A percentile compares a stretch with the other conserved stretches of the same genome.
Evolutionary conservation across 1,140 invertebrate species (phyloP).

Genomic region (Drusus annulatus): DNA sequence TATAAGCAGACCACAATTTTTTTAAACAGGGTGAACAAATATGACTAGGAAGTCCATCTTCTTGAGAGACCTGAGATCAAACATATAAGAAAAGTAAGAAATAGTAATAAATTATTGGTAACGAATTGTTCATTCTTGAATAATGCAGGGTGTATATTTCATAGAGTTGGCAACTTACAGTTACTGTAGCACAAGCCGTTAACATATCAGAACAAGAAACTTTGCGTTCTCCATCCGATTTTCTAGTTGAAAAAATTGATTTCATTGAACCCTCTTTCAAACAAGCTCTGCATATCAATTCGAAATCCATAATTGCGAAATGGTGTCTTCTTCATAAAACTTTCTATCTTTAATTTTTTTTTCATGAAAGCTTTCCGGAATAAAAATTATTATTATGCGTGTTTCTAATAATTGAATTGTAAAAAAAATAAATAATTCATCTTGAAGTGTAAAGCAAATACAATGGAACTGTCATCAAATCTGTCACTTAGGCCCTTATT

Average conservation of each 20-base stretch:
- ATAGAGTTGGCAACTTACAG: slow-evolving; percentile 30
- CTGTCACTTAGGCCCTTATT: too few species aligned
- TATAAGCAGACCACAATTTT: slow-evolving; percentile 59
- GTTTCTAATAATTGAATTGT: too few species aligned
- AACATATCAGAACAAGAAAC: slow-evolving; percentile 52
- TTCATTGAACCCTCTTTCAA: slow-evolving; percentile 45
- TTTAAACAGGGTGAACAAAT: slow-evolving; percentile 57
- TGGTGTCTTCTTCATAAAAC: too few species aligned
- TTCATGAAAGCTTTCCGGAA: too few species aligned
- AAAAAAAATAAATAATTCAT: too few species aligned
- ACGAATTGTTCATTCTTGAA: too few species aligned
- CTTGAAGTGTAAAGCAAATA: too few species aligned
- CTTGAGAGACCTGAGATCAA: slow-evolving; percentile 22
- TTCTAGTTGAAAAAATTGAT: slow-evolving; percentile 43
- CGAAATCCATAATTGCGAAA: slow-evolving; percentile 37
- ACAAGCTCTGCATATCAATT: slow-evolving; percentile 43
- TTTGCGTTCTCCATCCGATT: slow-evolving; percentile 28
- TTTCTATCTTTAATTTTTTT: too few species aligned
- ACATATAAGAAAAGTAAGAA: not conserved
- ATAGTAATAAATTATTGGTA: not conserved
- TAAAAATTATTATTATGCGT: too few species aligned
- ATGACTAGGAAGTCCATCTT: not conserved
- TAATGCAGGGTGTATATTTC: not conserved
- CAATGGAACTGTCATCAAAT: too few species aligned
- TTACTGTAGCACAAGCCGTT: slow-evolving; percentile 29